Evolutionary conservation across 2,888 invertebrate genomes (phyloP).

Genomic region (Anthophora plumipes): DNA sequence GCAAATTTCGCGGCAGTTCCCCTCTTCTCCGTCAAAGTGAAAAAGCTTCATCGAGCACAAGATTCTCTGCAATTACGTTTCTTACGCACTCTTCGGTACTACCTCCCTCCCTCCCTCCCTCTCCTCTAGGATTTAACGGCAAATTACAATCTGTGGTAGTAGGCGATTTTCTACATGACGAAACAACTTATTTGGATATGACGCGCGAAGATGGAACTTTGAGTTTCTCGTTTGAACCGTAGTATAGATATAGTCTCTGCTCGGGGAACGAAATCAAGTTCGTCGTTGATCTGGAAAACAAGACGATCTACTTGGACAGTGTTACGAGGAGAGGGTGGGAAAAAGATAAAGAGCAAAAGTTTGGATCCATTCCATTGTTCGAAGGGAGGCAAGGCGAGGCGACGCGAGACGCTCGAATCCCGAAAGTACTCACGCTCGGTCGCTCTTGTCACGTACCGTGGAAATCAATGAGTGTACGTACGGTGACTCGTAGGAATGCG

Average conservation of each 20-base stretch:
- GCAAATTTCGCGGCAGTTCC: constrained; percentile 20
- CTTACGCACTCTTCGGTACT: no score
- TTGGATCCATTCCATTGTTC: constrained; percentile 44
- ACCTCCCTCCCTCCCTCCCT: no score
- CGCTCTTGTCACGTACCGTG: constrained; percentile 68
- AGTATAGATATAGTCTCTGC: no score
- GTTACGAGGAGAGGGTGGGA: neutral
- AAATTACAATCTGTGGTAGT: no score
- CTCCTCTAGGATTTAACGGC: no score
- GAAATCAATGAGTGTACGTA: constrained; percentile 74
- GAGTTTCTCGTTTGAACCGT: neutral
- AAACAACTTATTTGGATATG: no score
- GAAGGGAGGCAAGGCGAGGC: no score
- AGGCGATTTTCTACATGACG: no score
- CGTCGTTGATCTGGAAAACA: constrained; percentile 61
- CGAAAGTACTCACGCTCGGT: constrained; percentile 60
- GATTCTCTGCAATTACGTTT: no score
- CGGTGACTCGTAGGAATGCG: constrained; percentile 55
- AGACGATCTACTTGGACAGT: constrained; percentile 62
- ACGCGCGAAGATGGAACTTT: no score
- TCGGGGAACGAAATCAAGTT: constrained; percentile 29
- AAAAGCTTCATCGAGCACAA: no score
- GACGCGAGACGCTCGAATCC: constrained; percentile 15
- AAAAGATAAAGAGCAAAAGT: constrained; percentile 45
- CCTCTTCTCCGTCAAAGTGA: neutral